Evolutionary conservation across 2,797 vertebrate species (phyloP), one percentile per base, ranked within the genome.

Genomic region (Urosaurus nigricauda): DNA sequence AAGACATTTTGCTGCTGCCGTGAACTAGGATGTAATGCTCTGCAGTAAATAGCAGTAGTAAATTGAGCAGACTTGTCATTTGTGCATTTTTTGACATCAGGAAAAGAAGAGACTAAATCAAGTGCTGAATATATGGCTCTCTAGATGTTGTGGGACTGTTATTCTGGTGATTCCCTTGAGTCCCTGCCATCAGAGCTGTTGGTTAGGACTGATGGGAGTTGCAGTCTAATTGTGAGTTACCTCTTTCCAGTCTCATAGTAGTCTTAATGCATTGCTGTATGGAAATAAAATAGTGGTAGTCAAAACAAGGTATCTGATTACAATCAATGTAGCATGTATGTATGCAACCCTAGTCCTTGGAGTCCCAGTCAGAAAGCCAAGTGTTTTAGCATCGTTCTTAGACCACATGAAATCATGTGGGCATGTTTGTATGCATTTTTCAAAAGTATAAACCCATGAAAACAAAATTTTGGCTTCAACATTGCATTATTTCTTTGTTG

Each of bases 371-470:
- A 43, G 43, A 43, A n/a, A 43, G 43, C 43, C 43, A 2, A 43
- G 5, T 43, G 43, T 2, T 43, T 43, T 43, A 5, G 43, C 43
- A 43, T 5, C 43, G 5, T 43, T 43, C 2, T 43, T 43, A 43
- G 43, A 43, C 43, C 43, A 43, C 43, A 43, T 43, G 43, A 43
- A 43, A 43, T 43, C 43, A n/a, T 43, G 43, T 43, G 43, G 43
- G 5, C 43, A 43, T 43, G 43, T 43, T 43, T 43, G 43, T 43
- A 43, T 43, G 43, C 43, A 43, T 43, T 92, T 95, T 92, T 90
- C 43, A 71, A 87, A 43, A 68, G 87, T 92, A 80, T 32, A 37
- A 88, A 16, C 26, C 86, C 58, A 21, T 90, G 91, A 85, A 58
- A 94, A 56, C 63, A 88, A 77, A 75, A 84, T 29, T 70, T 47